A percentile compares a stretch with the other conserved stretches of the same genome.
These are phyloP conservation scores for Stictonetta naevosa DNA, from an alignment of 2,113 vertebrate genomes.

Conservation along the genomic window DNA sequence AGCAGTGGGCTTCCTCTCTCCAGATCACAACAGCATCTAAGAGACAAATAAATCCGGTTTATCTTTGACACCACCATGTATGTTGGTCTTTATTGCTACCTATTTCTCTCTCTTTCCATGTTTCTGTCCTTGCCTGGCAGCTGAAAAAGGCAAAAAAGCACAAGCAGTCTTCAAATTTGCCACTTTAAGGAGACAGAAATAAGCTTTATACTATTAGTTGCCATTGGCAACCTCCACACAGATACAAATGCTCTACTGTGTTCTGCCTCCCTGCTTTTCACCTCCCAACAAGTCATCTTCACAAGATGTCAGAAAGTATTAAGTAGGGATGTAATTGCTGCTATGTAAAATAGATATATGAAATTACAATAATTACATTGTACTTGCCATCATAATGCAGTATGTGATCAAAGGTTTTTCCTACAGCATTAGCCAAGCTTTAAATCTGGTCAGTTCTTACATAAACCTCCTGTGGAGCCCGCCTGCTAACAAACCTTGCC, in stretches of 20 bases:
- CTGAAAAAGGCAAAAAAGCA: neutral
- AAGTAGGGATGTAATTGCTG: neutral
- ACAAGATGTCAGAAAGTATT: neutral
- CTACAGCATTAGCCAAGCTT: neutral
- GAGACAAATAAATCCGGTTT: neutral
- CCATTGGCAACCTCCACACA: neutral
- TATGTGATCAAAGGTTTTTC: neutral
- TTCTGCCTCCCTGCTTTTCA: neutral
- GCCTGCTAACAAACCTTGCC: no score
- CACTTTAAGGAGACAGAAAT: neutral
- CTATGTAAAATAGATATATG: neutral
- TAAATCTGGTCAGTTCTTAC: neutral
- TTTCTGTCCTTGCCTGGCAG: neutral
- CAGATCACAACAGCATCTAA: neutral
- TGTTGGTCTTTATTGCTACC: neutral
- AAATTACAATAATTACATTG: neutral
- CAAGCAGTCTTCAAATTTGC: neutral
- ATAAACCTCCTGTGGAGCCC: neutral
- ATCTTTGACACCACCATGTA: neutral
- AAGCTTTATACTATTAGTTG: neutral
- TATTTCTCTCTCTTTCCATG: neutral
- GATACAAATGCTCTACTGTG: neutral
- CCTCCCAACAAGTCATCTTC: neutral
- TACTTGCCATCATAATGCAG: neutral
- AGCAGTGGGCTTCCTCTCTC: constrained; percentile 10